Conservation (phyloP, 2,797 vertebrate species). For the Neostethus bicornis region DNA sequence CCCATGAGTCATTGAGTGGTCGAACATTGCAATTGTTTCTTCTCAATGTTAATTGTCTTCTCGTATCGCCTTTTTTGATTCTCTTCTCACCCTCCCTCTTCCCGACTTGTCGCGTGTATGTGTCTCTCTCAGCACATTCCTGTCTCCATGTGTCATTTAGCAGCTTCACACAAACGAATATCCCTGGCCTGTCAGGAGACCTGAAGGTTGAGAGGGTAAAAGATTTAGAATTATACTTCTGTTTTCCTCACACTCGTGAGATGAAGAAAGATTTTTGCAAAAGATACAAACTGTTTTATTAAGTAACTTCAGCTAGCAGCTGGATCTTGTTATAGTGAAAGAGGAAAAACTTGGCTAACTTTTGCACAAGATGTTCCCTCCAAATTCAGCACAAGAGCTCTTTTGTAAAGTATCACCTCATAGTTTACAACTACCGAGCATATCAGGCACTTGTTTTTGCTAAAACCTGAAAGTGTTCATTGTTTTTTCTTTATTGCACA, state of each 20-base stretch:
- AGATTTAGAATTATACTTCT: conserved; percentile 16
- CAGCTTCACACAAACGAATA: conserved; percentile 64
- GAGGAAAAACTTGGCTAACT: conserved; percentile 27
- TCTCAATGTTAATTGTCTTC: conserved; percentile 60
- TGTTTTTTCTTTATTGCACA: too few relatives aligned
- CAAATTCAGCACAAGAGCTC: conserved; percentile 55
- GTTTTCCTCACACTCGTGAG: conserved; percentile 18
- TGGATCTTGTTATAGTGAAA: conserved; percentile 10
- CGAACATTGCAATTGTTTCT: conserved; percentile 45
- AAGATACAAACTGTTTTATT: conserved; percentile 1
- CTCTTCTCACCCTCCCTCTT: conserved; percentile 22
- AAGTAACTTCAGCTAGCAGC: conserved; percentile 2
- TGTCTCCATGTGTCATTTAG: conserved; percentile 58
- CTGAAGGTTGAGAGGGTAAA: conserved; percentile 12
- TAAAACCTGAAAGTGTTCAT: conserved; percentile 27
- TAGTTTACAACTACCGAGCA: conserved; percentile 44
- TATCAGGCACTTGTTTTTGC: conserved; percentile 32
- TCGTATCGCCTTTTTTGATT: conserved; percentile 14
- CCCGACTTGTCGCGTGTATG: conserved; percentile 58
- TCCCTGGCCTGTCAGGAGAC: conserved; percentile 45
- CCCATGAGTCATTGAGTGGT: conserved; percentile 21
- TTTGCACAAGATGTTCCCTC: conserved; percentile 57
- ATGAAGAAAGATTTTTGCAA: conserved; percentile 10
- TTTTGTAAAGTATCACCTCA: conserved; percentile 59
- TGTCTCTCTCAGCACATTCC: conserved; percentile 74